A percentile compares a stretch with the other conserved stretches of the same genome.
Evolutionary conservation across 30 jellyfish, hydroid and myxozoan genomes (phyloP).

Genomic region (Chrysaora quinquecirrha): DNA sequence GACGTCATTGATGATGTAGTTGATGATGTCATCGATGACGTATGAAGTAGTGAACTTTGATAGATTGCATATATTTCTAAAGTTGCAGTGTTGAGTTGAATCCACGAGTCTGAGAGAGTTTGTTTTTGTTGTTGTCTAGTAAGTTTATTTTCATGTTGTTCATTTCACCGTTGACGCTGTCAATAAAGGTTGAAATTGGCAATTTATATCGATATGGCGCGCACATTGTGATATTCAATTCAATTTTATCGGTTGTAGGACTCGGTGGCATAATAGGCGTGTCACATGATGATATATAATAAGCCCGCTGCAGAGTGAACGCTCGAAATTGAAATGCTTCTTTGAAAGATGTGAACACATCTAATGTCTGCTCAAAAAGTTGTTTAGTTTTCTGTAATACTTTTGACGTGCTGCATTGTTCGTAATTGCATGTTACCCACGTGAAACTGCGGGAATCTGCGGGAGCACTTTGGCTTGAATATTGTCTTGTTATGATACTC

Average conservation of each 20-base stretch:
- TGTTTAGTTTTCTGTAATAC: constrained; percentile 43
- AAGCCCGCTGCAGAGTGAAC: constrained; percentile 52
- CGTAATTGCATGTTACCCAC: constrained; percentile 37
- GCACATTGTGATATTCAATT: constrained; percentile 69
- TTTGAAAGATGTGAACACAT: constrained; percentile 11
- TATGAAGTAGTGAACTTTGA: constrained; percentile 61
- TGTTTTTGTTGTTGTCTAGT: constrained; percentile 45
- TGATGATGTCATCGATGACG: too few species aligned
- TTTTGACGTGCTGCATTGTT: constrained; percentile 45
- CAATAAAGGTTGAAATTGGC: constrained; percentile 72
- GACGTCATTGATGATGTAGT: constrained; percentile 6
- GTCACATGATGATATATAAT: constrained; percentile 66
- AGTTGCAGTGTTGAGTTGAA: constrained; percentile 86
- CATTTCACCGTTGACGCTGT: constrained; percentile 75
- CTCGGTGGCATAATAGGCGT: constrained; percentile 84
- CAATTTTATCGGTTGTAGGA: constrained; percentile 33
- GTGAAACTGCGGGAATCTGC: constrained; percentile 44
- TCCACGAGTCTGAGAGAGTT: constrained; percentile 78
- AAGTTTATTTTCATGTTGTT: constrained; percentile 49
- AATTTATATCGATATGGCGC: constrained; percentile 49
- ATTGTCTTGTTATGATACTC: constrained; percentile 23
- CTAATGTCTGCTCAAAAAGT: background rate
- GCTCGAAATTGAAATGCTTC: constrained; percentile 20
- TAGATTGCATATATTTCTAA: constrained; percentile 74
- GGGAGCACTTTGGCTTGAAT: constrained; percentile 32